Evolutionary conservation across 2,113 vertebrate genomes (phyloP), one percentile per base, ranked within the genome.

Genomic region (Hippopotamus amphibius): DNA sequence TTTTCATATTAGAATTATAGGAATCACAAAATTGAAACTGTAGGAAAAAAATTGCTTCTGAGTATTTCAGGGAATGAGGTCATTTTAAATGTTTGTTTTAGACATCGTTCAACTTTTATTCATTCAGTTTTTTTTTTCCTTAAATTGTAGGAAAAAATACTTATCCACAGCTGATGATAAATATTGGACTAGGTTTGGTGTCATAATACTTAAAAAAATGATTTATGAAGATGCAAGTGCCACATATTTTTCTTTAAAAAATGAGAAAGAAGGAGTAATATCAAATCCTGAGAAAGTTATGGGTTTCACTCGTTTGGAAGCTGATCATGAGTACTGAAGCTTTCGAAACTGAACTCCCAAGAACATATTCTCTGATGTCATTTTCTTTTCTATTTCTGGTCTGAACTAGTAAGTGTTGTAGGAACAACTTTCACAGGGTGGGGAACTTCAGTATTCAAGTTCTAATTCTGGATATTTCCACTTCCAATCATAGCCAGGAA

Each of bases 401-500:
- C 37, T 96, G 37, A 94, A 84, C 71, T 76, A 86, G 55, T 95
- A 81, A 96, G 61, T 92, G 69, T 71, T 86, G 46, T 69, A 93
- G 46, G 82, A 97, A 96, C 63, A 93, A 68, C 69, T 93, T 57
- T 81, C 72, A 88, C 69, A 93, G 92, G 96, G 89, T 85, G 92
- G 90, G 66, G 93, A 90, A 88, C 84, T 96, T 94, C 68, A 90
- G 61, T 81, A 81, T 33, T 96, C 80, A 69, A 84, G 41, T 93
- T 98, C 93, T 97, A 97, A 98, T 97, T 97, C 90, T 97, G 97
- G 69, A 86, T 97, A 95, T 96, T 98, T 98, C 97, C 93, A 97
- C 61, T 96, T 96, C 28, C 63, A 96, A 69, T 93, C 93, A 61
- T 43, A 86, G 96, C 93, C 96, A 97, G 85, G 71, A 95, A 77